Base-by-base conservation (phyloP, 2,888 invertebrate genomes). In the Oscheius sp. region DNA sequence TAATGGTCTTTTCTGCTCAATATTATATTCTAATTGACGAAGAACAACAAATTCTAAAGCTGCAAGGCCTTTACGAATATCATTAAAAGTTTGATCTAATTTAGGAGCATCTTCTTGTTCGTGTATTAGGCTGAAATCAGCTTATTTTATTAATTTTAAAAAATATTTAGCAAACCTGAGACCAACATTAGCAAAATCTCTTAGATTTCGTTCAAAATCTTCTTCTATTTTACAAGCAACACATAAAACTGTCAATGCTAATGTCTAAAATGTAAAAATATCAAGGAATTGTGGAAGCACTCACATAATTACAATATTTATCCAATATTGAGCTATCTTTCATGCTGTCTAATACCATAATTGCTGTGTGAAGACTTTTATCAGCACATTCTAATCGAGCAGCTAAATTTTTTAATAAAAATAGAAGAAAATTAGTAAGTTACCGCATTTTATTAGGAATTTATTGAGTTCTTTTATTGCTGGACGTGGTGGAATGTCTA, bases 301-400 rank as follows among this genome's bases (percentile, higher is more conserved):
- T 61, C 49, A 77, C 77, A 58, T 73, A 75, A 69, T 77, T 73
- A 41, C 77, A 77, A 53, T 73, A 23, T 12, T 58, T 35, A n/a
- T 71, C 55, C 43, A 71, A 46, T 6, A 77, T 23, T 1, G 41
- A 45, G 45, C 43, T 70, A 43, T 75, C 56, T 27, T 49, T 53
- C 25, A 77, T 21, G 23, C 63, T 43, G 66, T 77, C 53, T 68
- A 77, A 61, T 13, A 75, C 53, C 61, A 73, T 68, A 46, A 73
- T 70, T 12, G 77, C 73, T 2, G 75, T 61, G 45, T 73, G 73
- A 18, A 73, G 49, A 3, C 73, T 64, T 23, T 69, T 73, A 69
- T 77, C 75, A 46, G 64, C 58, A 43, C 68, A 61, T 56, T 73
- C 71, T 27, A 77, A 59, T 0, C 75, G 75, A 29, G 71, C 41